Base-by-base conservation (phyloP, 2,113 vertebrate species). In the Coturnix japonica region DNA sequence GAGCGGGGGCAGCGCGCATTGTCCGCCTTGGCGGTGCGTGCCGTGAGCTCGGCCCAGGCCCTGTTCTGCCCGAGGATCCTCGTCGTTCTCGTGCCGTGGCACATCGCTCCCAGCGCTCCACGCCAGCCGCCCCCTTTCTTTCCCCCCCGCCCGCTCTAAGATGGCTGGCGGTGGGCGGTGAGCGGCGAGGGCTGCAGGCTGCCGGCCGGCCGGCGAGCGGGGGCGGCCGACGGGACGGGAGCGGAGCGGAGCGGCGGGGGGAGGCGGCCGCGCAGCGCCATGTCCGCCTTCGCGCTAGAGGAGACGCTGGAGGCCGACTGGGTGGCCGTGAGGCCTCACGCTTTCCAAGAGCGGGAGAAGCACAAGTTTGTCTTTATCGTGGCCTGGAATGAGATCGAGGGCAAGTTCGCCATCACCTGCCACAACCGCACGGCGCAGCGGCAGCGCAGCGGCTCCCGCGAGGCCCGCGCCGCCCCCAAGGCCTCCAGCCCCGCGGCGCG, bases 311-410 rank as follows among this genome's bases (percentile, higher is more conserved):
- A 99, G 97, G 98, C 98, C 81, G 99, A 98, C 44, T 99, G 99
- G 99, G 99, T 99, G 65, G 99, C 99, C 37, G 99, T 99, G 21
- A 97, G 99, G 91, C 98, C 99, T 49, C 98, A 98, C 89, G 98
- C 98, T 18, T 99, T 99, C 95, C 99, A 99, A 64, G 99, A 99
- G 80, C 98, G 98, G 54, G 99, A 99, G 89, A 98, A 98, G 79
- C 99, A 99, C 91, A 99, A 99, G 94, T 99, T 99, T 66, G 98
- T 98, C 28, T 99, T 99, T n/a, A 99, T 99, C 71, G 99, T 99
- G 96, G 99, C 99, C 94, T 99, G 99, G 99, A 99, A 99, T 89
- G 99, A 99, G 95, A 96, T 99, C 53, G 99, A 99, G 81, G 98
- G 98, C 95, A 99, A 99, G 98, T 99, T 99, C 95, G 99, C 99